A percentile compares a stretch with the other conserved stretches of the same genome.
phyloP scores from a whole-genome alignment of 2,888 invertebrate species.

The Malthinus seriepunctatus region DNA sequence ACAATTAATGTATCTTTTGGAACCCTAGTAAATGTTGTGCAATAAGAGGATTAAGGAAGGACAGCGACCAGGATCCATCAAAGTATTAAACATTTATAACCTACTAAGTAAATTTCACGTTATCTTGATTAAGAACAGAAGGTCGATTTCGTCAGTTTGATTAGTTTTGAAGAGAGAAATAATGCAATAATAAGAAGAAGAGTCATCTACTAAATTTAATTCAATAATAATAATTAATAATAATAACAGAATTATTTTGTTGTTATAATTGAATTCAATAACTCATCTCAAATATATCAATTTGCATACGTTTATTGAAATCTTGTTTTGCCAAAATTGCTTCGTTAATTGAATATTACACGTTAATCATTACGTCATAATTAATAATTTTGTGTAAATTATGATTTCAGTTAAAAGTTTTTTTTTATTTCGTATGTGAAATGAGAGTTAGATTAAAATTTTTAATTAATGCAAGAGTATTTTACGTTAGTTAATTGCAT shows the following conservation, averaged over 20 bases:
- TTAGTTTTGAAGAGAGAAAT: constrained; percentile 7
- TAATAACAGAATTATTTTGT: constrained; percentile 32
- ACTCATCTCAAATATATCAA: constrained; percentile 21
- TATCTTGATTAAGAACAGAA: constrained; percentile 35
- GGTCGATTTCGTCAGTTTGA: constrained; percentile 24
- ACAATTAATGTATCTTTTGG: too few relatives aligned
- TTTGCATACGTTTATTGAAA: constrained; percentile 24
- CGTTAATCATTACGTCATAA: too few relatives aligned
- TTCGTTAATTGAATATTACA: constrained; percentile 6
- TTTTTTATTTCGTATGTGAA: too few relatives aligned
- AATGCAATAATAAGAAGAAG: too few relatives aligned
- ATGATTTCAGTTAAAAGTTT: too few relatives aligned
- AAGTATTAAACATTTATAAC: constrained; percentile 36
- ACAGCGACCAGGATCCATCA: constrained; percentile 16
- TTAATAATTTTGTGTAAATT: too few relatives aligned
- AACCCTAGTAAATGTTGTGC: too few relatives aligned
- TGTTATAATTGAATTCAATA: constrained; percentile 23
- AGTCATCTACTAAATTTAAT: constrained; percentile 21
- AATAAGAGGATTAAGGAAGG: constrained; percentile 18
- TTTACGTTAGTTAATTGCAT: too few relatives aligned
- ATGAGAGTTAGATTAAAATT: too few relatives aligned
- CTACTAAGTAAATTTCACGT: constrained; percentile 23
- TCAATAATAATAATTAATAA: not conserved
- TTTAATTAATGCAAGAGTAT: too few relatives aligned
- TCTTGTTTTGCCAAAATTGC: constrained; percentile 13